phyloP scores from a whole-genome alignment of 2,797 vertebrate genomes.

The Acrossocheilus fasciatus region DNA sequence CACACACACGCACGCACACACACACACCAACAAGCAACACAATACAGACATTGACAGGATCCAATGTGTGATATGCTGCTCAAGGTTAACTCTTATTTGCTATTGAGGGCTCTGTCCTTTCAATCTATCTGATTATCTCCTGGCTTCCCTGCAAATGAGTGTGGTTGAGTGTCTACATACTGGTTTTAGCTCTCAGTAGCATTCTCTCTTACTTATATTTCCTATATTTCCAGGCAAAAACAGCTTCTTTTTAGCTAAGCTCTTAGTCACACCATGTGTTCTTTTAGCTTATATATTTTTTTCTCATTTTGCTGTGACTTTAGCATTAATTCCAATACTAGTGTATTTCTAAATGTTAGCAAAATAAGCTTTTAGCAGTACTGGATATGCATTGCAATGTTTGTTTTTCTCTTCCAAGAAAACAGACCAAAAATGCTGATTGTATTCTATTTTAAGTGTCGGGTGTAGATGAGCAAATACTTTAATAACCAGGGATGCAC shows the following conservation, averaged over 20 bases:
- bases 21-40: not conserved
- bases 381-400: not conserved
- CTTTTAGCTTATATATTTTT: not conserved
- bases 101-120: constrained; percentile 14
- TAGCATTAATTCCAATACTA: not conserved
- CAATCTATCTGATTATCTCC: not conserved
- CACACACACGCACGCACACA: not conserved
- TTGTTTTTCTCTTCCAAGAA: not conserved
- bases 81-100: constrained; percentile 39
- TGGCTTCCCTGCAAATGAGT: not conserved
- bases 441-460: constrained; percentile 1
- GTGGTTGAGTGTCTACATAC: not conserved
- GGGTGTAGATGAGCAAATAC: not conserved
- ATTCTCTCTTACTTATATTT: not conserved
- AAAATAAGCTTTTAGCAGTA: not conserved
- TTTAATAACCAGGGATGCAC: not conserved
- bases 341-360: not conserved
- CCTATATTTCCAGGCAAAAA: not conserved
- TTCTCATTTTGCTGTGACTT: not conserved
- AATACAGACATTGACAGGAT: constrained; percentile 23
- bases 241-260: not conserved
- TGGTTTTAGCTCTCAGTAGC: not conserved
- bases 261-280: not conserved
- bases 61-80: not conserved
- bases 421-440: not conserved